Percentiles rank a stretch among this genome's conserved stretches.
These are phyloP conservation scores for Meandrusa payeni DNA, from an alignment of 2,888 invertebrate species.

Conservation along the genomic window DNA sequence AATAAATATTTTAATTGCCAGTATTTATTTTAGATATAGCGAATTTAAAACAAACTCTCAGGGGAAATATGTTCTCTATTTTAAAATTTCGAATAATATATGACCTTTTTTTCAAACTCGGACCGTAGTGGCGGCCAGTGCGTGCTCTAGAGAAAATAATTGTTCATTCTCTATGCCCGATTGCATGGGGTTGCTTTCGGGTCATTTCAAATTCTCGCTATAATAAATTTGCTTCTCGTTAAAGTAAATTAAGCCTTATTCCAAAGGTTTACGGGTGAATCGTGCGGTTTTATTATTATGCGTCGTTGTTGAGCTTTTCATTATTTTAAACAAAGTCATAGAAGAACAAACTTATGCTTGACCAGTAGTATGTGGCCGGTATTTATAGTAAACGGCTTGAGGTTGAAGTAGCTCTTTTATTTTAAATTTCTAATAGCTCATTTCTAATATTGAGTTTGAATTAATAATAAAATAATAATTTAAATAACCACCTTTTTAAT, in stretches of 20 bases:
- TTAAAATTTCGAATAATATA: slow-evolving; percentile 9
- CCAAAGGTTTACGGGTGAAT: neutral
- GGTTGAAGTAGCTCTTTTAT: slow-evolving; percentile 8
- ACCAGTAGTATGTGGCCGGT: slow-evolving; percentile 12
- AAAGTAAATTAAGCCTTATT: slow-evolving; percentile 7
- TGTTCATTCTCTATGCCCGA: slow-evolving; percentile 48
- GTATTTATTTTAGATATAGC: no score
- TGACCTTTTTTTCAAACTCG: slow-evolving; percentile 35
- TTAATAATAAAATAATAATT: neutral
- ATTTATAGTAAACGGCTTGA: slow-evolving; percentile 8
- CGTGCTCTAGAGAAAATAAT: slow-evolving; percentile 38
- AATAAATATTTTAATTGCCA: no score
- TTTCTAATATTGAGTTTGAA: neutral
- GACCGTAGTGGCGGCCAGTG: slow-evolving; percentile 33
- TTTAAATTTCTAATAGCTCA: slow-evolving; percentile 2
- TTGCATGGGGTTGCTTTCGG: slow-evolving; percentile 42
- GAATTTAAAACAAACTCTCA: no score
- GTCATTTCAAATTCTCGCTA: slow-evolving; percentile 35
- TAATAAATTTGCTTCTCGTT: slow-evolving; percentile 23
- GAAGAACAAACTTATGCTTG: slow-evolving; percentile 20
- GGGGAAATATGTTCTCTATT: neutral
- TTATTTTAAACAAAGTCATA: slow-evolving; percentile 18
- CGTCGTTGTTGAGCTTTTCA: slow-evolving; percentile 4
- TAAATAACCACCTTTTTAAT: no score
- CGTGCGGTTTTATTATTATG: neutral